These are phyloP conservation scores for Herpailurus yagouaroundi DNA, from an alignment of 2,113 vertebrate species.

Conservation along the genomic window DNA sequence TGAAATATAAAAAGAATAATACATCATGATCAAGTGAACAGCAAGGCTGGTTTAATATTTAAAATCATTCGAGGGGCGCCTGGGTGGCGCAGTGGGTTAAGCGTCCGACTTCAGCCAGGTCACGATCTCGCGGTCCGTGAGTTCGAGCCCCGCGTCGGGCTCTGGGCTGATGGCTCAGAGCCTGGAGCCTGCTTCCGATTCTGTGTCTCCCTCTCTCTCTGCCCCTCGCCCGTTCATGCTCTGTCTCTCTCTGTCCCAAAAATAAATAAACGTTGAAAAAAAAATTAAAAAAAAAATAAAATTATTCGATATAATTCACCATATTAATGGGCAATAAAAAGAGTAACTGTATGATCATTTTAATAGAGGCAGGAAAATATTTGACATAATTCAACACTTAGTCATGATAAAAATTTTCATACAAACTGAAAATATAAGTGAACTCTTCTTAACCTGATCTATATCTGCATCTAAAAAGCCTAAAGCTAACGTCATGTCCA, in stretches of 20 bases:
- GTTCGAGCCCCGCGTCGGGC: no score
- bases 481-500: not conserved
- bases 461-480: not conserved
- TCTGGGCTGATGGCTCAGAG: no score
- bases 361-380: constrained; percentile 31
- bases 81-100: no score
- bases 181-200: no score
- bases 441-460: not conserved
- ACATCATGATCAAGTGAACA: not conserved
- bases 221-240: no score
- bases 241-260: no score
- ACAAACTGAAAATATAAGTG: not conserved
- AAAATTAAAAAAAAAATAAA: no score
- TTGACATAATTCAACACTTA: constrained; percentile 35
- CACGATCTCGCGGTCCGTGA: no score
- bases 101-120: no score
- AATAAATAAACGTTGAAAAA: no score
- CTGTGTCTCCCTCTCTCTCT: no score
- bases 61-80: not conserved
- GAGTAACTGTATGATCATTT: not conserved
- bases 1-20: constrained; percentile 18
- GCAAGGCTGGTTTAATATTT: constrained; percentile 12
- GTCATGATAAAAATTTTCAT: constrained; percentile 13
- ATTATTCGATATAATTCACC: not conserved
- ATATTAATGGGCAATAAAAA: not conserved